Conservation (phyloP, 2,113 vertebrate genomes). For the Megaceryle torquata region DNA sequence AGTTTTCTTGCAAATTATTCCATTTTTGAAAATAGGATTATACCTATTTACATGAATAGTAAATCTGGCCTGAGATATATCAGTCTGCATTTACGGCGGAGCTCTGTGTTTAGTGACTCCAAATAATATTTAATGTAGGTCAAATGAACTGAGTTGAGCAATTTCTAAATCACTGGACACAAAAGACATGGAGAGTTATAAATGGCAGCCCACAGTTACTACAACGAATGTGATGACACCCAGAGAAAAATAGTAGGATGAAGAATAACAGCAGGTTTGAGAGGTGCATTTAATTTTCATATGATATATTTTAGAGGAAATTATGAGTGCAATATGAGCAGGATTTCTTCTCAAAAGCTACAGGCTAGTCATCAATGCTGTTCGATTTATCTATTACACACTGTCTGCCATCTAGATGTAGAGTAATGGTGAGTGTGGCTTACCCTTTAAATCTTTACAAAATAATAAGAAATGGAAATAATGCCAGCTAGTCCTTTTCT, state of each 20-base stretch:
- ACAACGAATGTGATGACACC: background rate
- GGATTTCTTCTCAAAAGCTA: background rate
- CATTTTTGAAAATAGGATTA: background rate
- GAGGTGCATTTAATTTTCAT: background rate
- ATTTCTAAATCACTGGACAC: background rate
- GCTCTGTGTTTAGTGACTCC: background rate
- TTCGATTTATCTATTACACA: background rate
- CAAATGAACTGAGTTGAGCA: background rate
- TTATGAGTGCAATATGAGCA: background rate
- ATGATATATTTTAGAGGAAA: background rate
- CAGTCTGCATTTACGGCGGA: background rate
- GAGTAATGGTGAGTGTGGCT: background rate
- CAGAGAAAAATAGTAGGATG: background rate
- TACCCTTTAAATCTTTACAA: background rate
- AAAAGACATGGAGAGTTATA: background rate
- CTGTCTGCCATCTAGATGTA: background rate
- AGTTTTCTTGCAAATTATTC: background rate
- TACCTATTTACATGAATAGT: background rate
- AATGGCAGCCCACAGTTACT: background rate
- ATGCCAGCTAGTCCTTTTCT: background rate
- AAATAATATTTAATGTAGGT: background rate
- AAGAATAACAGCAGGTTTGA: background rate
- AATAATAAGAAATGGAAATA: conserved; percentile 15
- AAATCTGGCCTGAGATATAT: background rate
- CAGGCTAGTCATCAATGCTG: background rate